phyloP scores from a whole-genome alignment of 2,113 vertebrate species.

The Ctenodactylus gundi region DNA sequence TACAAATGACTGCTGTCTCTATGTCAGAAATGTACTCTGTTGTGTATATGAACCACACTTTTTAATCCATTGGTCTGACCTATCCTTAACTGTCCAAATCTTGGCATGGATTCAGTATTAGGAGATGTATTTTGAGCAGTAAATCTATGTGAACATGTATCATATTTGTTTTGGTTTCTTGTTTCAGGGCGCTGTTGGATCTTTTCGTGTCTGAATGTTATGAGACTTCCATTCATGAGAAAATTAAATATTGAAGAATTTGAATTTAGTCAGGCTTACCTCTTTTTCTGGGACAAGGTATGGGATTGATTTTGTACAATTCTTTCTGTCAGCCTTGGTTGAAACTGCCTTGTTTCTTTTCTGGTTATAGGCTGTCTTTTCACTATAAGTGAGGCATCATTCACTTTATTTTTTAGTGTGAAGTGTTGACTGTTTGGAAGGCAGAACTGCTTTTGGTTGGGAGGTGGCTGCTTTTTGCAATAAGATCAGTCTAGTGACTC shows the following conservation, averaged over 20 bases:
- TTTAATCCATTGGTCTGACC: too few species aligned
- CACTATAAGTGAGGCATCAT: not conserved
- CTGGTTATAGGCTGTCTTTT: not conserved
- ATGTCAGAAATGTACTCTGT: too few species aligned
- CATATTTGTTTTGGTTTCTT: constrained; percentile 68
- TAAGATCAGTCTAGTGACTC: not conserved
- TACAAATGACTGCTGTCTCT: too few species aligned
- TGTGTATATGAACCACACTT: too few species aligned
- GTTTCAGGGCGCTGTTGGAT: constrained; percentile 97
- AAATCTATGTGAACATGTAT: not conserved
- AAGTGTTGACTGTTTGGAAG: constrained; percentile 23
- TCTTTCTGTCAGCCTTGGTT: not conserved
- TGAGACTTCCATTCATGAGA: constrained; percentile 99
- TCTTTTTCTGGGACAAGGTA: constrained; percentile 99
- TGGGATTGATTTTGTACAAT: not conserved
- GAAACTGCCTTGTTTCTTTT: constrained; percentile 33
- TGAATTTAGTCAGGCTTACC: constrained; percentile 98
- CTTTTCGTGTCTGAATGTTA: constrained; percentile 98
- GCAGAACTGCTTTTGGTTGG: constrained; percentile 14
- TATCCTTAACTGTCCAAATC: constrained; percentile 37
- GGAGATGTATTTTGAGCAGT: not conserved
- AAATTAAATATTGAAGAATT: constrained; percentile 98
- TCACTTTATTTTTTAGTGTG: constrained; percentile 43
- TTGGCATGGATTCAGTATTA: not conserved
- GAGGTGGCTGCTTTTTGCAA: not conserved